A percentile compares a stretch with the other conserved stretches of the same genome.
Evolutionary conservation across 2,888 invertebrate species (phyloP).

Genomic region (Dione juno): DNA sequence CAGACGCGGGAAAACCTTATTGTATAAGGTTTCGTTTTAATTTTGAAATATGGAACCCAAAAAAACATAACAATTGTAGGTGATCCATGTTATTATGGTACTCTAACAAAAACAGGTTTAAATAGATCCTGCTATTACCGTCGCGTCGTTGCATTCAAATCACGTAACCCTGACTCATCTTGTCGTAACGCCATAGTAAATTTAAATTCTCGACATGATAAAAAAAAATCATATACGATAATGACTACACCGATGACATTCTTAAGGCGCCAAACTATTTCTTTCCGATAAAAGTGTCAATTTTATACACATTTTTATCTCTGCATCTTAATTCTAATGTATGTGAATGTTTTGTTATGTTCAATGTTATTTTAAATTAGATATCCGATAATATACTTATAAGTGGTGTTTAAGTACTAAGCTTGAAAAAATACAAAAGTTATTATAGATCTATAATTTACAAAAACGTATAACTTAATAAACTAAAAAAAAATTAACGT

Average conservation of each 20-base stretch:
- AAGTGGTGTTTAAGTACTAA: too few relatives aligned
- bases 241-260: slow-evolving; percentile 33
- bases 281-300: slow-evolving; percentile 22
- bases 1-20: too few relatives aligned
- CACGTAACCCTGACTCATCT: slow-evolving; percentile 73
- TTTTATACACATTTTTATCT: slow-evolving; percentile 18
- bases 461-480: too few relatives aligned
- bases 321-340: slow-evolving; percentile 10
- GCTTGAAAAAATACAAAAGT: background rate
- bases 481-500: too few relatives aligned
- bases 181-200: slow-evolving; percentile 58
- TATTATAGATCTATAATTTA: too few relatives aligned
- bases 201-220: slow-evolving; percentile 64
- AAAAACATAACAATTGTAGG: background rate
- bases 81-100: slow-evolving; percentile 40
- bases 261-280: slow-evolving; percentile 17
- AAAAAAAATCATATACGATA: slow-evolving; percentile 41
- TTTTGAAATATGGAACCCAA: background rate
- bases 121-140: slow-evolving; percentile 40
- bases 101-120: slow-evolving; percentile 43
- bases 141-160: slow-evolving; percentile 57
- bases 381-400: slow-evolving; percentile 3
- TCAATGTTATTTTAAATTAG: slow-evolving; percentile 10
- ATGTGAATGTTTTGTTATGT: background rate
- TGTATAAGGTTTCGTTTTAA: too few relatives aligned